Evolutionary conservation across 2,888 invertebrate genomes (phyloP).

Genomic region (Patella caerulea): DNA sequence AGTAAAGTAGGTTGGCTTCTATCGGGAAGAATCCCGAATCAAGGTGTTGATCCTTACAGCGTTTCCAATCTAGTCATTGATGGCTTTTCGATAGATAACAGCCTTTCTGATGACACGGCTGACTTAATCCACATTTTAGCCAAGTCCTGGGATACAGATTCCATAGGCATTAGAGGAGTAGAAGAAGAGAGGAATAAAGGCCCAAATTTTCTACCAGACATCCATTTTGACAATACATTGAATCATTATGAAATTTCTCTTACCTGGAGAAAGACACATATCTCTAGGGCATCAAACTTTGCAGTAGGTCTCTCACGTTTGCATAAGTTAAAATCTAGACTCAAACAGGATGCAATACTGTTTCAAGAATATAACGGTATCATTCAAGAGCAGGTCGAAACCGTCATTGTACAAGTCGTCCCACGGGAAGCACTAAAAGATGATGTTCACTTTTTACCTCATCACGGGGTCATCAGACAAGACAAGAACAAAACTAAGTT

Average conservation of each 20-base stretch:
- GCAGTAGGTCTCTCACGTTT: not conserved
- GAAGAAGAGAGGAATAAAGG: too few species aligned
- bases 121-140: not conserved
- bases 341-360: not conserved
- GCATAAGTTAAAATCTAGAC: not conserved
- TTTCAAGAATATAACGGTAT: not conserved
- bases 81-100: not conserved
- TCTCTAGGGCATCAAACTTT: not conserved
- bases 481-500: not conserved
- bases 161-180: too few species aligned
- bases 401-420: too few species aligned
- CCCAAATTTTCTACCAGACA: too few species aligned
- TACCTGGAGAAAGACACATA: not conserved
- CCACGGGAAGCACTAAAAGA: not conserved
- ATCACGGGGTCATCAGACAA: not conserved
- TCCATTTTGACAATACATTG: too few species aligned
- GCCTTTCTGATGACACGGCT: not conserved
- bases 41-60: not conserved
- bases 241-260: conserved; percentile 1
- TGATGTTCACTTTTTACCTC: not conserved
- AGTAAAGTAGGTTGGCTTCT: not conserved
- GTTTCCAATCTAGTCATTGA: not conserved
- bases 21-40: not conserved
- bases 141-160: too few species aligned
- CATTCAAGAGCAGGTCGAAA: not conserved